Evolutionary conservation across 2,797 vertebrate species (phyloP), one percentile per base, ranked within the genome.

Genomic region (Pelochelys cantorii): DNA sequence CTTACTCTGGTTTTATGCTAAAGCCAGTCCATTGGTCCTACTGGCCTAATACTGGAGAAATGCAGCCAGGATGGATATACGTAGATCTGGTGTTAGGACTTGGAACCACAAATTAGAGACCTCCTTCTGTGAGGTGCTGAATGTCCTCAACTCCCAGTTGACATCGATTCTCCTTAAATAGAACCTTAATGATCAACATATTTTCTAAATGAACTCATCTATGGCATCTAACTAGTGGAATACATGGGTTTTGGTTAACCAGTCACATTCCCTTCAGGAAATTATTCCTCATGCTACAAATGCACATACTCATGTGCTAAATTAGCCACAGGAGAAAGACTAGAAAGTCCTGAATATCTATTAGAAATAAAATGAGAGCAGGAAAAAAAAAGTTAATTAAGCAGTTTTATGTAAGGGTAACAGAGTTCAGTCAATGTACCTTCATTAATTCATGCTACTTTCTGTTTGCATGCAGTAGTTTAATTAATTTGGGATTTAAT

Each of bases 311-410:
- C 83, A 8, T 37, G 42, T 14, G 52, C 37, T 83, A 93, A 92
- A 84, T 91, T 91, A 91, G 5, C 52, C 62, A 75, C 81, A 86
- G 53, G n/a, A 89, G 27, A 86, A 91, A 86, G 11, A 87, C 2
- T 85, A 8, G 20, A 65, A 48, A 48, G 29, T 56, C 22, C 37
- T 77, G 74, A 77, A 6, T 13, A 77, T 77, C 14, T 77, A 52
- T 77, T 52, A 15, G 42, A 52, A 77, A 77, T 25, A 52, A 75
- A 20, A 68, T 68, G 71, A n/a, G 8, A 84, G 4, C 6, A 89
- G 25, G 84, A 59, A 79, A 88, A 68, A 91, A 89, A 22, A 0
- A 48, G 2, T 79, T 93, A 84, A 87, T 85, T 94, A 82, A 90
- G 88, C 7, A 22, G 34, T 37, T 94, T 88, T 86, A 71, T 31